phyloP scores from a whole-genome alignment of 2,888 invertebrate genomes.

The Adelphocoris suturalis region DNA sequence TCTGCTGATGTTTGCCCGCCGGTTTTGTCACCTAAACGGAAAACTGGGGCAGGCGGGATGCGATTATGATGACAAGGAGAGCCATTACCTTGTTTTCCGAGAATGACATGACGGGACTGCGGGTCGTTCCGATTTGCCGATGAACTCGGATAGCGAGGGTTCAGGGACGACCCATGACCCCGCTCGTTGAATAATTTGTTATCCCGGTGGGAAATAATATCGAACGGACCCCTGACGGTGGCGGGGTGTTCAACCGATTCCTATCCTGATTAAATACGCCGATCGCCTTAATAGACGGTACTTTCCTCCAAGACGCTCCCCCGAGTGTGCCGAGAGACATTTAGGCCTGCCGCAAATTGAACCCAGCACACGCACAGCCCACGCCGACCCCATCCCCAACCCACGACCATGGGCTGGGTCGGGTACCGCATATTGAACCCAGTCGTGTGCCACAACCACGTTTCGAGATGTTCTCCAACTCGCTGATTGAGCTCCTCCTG shows the following conservation, averaged over 20 bases:
- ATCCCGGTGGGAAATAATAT: conserved; percentile 49
- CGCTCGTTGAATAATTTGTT: conserved; percentile 62
- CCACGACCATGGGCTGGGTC: too few relatives aligned
- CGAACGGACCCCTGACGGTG: background rate
- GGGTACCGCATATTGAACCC: too few relatives aligned
- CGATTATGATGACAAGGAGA: background rate
- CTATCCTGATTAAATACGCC: background rate
- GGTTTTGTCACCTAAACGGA: background rate
- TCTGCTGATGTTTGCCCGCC: too few relatives aligned
- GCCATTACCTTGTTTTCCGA: conserved; percentile 50
- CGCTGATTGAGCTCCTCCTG: too few relatives aligned
- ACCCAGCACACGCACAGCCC: too few relatives aligned
- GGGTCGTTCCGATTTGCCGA: conserved; percentile 38
- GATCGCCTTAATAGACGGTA: background rate
- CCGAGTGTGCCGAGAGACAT: too few relatives aligned
- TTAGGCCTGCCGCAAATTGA: too few relatives aligned
- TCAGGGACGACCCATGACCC: conserved; percentile 65
- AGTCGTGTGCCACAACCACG: too few relatives aligned
- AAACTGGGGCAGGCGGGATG: background rate
- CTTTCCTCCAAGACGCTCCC: too few relatives aligned
- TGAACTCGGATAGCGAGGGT: conserved; percentile 54
- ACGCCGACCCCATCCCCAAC: too few relatives aligned
- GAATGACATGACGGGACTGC: conserved; percentile 12
- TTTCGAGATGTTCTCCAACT: too few relatives aligned
- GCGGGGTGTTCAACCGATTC: conserved; percentile 18